These are phyloP conservation scores for Drosophila nigrodunni DNA, from an alignment of 1,140 invertebrate species.

Conservation along the genomic window DNA sequence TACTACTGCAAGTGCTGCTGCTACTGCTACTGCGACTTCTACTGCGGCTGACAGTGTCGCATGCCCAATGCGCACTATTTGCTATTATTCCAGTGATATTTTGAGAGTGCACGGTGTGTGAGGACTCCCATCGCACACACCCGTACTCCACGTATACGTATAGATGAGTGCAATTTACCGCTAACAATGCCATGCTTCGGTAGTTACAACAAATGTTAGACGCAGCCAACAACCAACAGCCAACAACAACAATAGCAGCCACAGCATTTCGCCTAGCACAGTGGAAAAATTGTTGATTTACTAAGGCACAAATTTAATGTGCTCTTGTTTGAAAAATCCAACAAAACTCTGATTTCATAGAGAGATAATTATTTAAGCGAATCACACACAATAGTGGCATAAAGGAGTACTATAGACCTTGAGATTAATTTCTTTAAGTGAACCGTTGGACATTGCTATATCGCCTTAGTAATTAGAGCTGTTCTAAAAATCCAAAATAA, in stretches of 20 bases:
- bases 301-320: too few species aligned
- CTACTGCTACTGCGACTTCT: conserved; percentile 33
- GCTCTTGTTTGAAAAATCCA: too few species aligned
- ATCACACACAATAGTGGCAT: too few species aligned
- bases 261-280: conserved; percentile 14
- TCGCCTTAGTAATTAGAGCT: too few species aligned
- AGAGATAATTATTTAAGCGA: too few species aligned
- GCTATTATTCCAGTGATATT: conserved; percentile 82
- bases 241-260: conserved; percentile 23
- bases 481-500: too few species aligned
- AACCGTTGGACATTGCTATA: too few species aligned
- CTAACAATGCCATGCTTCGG: conserved; percentile 80
- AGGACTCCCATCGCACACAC: neutral
- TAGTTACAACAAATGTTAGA: conserved; percentile 82
- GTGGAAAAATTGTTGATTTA: neutral
- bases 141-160: conserved; percentile 13
- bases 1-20: conserved; percentile 63
- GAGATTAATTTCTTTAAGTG: too few species aligned
- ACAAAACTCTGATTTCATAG: too few species aligned
- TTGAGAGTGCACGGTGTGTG: conserved; percentile 58
- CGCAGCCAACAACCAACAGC: conserved; percentile 74
- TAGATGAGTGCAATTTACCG: conserved; percentile 83
- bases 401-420: too few species aligned
- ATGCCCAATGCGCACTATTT: conserved; percentile 81
- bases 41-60: conserved; percentile 78